Conservation (phyloP, 2,888 invertebrate species). For the Matsumyia berberina region DNA sequence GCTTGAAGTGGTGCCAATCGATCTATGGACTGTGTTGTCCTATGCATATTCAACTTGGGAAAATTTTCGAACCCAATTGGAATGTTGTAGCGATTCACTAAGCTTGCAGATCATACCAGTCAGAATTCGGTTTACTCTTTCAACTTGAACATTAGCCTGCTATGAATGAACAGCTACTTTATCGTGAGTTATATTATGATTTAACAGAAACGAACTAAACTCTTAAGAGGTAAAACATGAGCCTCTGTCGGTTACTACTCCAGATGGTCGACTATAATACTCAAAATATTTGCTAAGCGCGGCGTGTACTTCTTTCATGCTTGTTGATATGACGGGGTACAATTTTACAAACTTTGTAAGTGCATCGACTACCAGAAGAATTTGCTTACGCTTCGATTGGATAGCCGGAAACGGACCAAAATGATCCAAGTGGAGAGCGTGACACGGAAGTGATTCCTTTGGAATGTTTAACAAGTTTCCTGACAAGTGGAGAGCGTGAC, state of each 20-base stretch:
- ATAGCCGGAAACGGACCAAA: conserved; percentile 9
- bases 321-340: conserved; percentile 6
- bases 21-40: conserved; percentile 77
- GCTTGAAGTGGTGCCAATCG: conserved; percentile 78
- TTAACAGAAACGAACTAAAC: conserved; percentile 58
- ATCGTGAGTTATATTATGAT: conserved; percentile 76
- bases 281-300: conserved; percentile 13
- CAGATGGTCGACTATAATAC: conserved; percentile 42
- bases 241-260: conserved; percentile 34
- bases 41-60: conserved; percentile 75
- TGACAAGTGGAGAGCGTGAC: conserved; percentile 75
- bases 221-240: conserved; percentile 40
- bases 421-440: conserved; percentile 76
- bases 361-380: conserved; percentile 23
- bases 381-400: conserved; percentile 17
- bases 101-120: conserved; percentile 26
- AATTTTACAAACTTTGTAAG: conserved; percentile 22
- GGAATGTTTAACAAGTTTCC: conserved; percentile 81
- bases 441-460: conserved; percentile 81
- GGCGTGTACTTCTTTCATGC: conserved; percentile 7
- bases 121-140: conserved; percentile 59
- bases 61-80: conserved; percentile 40
- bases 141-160: conserved; percentile 23
- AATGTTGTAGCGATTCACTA: conserved; percentile 22
- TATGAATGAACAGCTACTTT: conserved; percentile 54